Evolutionary conservation across 2,888 invertebrate genomes (phyloP), one percentile per base, ranked within the genome.

Genomic region (Agrotis clavis): DNA sequence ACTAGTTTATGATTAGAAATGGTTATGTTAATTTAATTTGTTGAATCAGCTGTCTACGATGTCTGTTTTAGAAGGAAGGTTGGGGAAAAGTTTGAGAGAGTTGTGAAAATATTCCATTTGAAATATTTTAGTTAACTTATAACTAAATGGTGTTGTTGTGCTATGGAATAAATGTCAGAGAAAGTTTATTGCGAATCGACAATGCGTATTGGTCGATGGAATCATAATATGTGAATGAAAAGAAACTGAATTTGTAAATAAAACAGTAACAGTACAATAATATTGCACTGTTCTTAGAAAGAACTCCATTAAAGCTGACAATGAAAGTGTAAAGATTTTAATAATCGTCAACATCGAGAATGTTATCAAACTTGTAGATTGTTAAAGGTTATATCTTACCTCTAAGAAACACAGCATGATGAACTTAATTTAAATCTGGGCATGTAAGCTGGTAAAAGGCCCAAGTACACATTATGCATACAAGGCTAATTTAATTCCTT

Each of bases 1-100:
- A 64, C 70, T 71, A 82, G 76, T 74, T 71, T 67, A 73, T 76
- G 68, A 73, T 80, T 84, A 77, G 79, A 81, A 71, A 78, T 79
- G 63, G 54, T 80, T 83, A 83, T 82, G 70, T 47, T 71, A 75
- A 77, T 79, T 41, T 85, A 72, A 76, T 79, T 47, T 84, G 74
- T 86, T 81, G 76, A 74, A 86, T 80, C 86, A 86, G 87, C 85
- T 85, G 87, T 74, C 35, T 64, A 18, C 30, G 19, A 48, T 18
- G 74, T 78, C 64, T 82, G 69, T 62, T 65, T 84, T 61, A 61
- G 74, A 79, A 67, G 67, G 64, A 35, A 35, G 51, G 21, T 65
- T 53, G 48, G 53, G 54, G 50, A 54, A 57, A 4, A 45, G 56
- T 64, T 50, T 54, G 18, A 59, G 66, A 67, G 64, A 41, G 11